Evolutionary conservation across 2,888 invertebrate genomes (phyloP).

Genomic region (Silvanus unidentatus): DNA sequence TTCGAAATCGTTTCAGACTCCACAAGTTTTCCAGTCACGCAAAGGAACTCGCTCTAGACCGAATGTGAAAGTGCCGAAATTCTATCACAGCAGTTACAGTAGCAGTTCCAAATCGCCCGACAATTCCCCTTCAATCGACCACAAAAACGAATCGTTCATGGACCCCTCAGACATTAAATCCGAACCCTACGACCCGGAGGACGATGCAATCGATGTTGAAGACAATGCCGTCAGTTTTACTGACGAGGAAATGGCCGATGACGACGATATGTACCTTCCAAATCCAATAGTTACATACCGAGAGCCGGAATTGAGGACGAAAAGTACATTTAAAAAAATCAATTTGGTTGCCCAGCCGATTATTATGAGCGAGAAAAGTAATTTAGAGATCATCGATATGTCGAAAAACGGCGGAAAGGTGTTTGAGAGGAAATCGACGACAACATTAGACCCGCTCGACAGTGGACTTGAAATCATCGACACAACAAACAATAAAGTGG

Average conservation of each 20-base stretch:
- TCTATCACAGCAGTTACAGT: conserved; percentile 35
- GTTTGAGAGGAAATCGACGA: conserved; percentile 4
- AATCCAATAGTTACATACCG: conserved; percentile 20
- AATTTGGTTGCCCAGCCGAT: conserved; percentile 15
- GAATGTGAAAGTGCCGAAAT: conserved; percentile 43
- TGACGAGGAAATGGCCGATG: conserved; percentile 20
- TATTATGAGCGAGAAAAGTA: conserved; percentile 9
- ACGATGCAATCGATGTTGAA: conserved; percentile 27
- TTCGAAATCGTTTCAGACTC: conserved; percentile 25
- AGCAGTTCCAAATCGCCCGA: conserved; percentile 11
- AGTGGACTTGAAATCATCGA: conserved; percentile 17
- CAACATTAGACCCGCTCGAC: conserved; percentile 13
- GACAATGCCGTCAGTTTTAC: conserved; percentile 24
- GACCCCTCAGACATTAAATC: conserved; percentile 36
- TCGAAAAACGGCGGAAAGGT: conserved; percentile 7
- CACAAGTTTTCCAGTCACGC: conserved; percentile 35
- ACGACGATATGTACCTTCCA: conserved; percentile 25
- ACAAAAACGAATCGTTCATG: conserved; percentile 8
- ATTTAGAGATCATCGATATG: conserved; percentile 2
- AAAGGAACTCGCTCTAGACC: conserved; percentile 44
- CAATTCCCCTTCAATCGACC: conserved; percentile 10
- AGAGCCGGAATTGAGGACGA: conserved; percentile 12
- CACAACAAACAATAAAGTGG: conserved; percentile 3
- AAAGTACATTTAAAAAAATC: conserved; percentile 8
- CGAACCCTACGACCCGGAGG: conserved; percentile 40